Conservation (phyloP, 23 tunicate genomes). For the Styela clava region DNA sequence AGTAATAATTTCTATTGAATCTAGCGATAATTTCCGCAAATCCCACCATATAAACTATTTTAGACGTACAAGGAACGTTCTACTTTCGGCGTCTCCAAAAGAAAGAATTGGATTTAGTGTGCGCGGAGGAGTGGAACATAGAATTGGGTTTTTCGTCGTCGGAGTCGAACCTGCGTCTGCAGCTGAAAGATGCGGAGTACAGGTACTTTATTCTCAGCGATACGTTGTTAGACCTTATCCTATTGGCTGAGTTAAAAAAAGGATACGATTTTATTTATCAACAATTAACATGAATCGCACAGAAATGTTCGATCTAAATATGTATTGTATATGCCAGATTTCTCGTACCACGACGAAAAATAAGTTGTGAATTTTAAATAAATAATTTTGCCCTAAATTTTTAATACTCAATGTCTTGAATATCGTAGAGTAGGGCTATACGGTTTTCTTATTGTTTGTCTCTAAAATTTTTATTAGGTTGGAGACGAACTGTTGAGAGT, state of each 20-base stretch:
- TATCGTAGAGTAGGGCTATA: too few species aligned
- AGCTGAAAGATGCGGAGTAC: slow-evolving; percentile 24
- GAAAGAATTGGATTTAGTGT: slow-evolving; percentile 31
- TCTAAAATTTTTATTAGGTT: neutral
- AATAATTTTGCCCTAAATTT: too few species aligned
- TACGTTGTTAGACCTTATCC: neutral
- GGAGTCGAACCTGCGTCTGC: slow-evolving; percentile 20
- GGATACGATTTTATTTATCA: neutral
- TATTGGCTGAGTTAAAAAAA: neutral
- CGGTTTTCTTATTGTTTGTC: too few species aligned
- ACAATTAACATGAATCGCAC: neutral
- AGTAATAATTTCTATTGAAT: too few species aligned
- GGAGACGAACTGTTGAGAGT: slow-evolving; percentile 21
- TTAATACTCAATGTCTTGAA: too few species aligned
- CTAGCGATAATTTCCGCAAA: neutral
- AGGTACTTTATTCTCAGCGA: slow-evolving; percentile 1
- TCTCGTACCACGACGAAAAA: too few species aligned
- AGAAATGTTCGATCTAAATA: too few species aligned
- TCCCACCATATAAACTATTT: neutral
- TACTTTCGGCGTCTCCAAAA: neutral
- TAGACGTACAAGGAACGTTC: slow-evolving; percentile 9
- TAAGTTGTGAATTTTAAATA: too few species aligned
- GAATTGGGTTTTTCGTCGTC: slow-evolving; percentile 13
- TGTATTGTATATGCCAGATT: too few species aligned
- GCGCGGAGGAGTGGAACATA: slow-evolving; percentile 21